Evolutionary conservation across 2,113 vertebrate species (phyloP), one percentile per base, ranked within the genome.

Genomic region (Mormyrus iriodes): DNA sequence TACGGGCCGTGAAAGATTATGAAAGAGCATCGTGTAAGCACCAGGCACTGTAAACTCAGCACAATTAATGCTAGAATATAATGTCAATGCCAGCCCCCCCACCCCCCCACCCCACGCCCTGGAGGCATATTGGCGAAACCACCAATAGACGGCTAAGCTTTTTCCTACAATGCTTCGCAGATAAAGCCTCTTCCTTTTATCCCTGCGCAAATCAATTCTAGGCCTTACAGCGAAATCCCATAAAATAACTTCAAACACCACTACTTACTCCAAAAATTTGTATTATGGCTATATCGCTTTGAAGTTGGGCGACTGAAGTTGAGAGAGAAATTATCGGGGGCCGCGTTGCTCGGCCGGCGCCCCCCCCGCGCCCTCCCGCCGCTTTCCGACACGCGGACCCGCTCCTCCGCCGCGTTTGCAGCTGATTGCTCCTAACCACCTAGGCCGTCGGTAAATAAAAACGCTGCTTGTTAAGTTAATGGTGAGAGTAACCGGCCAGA

Each of bases 141-240:
- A 97, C 98, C 98, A 98, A 97, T 98, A 97, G 98, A 97, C 97
- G 55, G 97, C 97, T 97, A 97, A 97, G 98, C 97, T 98, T 98
- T 98, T 98, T 98, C 98, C 95, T 97, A 99, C 98, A 99, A 98
- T 99, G 98, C 98, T 98, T 98, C 96, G 96, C 98, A 99, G 98
- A 98, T 99, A 98, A 99, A 98, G 98, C 98, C 98, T 97, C 97
- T 97, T 97, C 96, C 98, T 99, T 99, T 99, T 98, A 99, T 99
- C 98, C 98, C 97, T 93, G 97, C 96, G 97, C 97, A 98, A 99
- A 99, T 99, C 98, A 99, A 99, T 99, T 97, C 97, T 96, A 97
- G 94, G 97, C 98, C 98, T 99, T 97, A 98, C 97, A 99, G 98
- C 98, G 96, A 99, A 99, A 99, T 99, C 98, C 98, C 98, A 99